These are phyloP conservation scores for Chaenogobius annularis DNA, from an alignment of 2,113 vertebrate genomes.

Conservation along the genomic window DNA sequence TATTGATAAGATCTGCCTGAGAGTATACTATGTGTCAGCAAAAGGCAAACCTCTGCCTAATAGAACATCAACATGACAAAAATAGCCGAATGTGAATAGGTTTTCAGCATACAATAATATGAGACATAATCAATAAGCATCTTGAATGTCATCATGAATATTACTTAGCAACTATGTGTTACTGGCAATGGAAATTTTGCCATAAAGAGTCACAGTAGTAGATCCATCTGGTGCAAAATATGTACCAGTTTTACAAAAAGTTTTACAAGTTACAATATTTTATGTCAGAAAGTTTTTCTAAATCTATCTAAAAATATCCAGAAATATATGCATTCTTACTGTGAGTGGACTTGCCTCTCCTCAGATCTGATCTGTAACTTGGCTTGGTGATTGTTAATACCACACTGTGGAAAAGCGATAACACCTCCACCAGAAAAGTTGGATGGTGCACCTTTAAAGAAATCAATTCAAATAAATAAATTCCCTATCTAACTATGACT, in stretches of 20 bases:
- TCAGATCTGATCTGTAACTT: too few species aligned
- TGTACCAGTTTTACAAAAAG: too few species aligned
- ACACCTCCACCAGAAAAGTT: not conserved
- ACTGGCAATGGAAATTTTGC: not conserved
- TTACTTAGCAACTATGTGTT: not conserved
- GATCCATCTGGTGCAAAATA: too few species aligned
- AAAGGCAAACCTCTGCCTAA: constrained; percentile 21
- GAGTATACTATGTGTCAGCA: constrained; percentile 9
- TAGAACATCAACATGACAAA: not conserved
- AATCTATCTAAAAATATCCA: too few species aligned
- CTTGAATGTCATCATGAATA: constrained; percentile 4
- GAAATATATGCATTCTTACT: too few species aligned
- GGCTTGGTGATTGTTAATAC: too few species aligned
- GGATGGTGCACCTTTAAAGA: too few species aligned
- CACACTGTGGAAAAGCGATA: not conserved
- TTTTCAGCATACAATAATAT: not conserved
- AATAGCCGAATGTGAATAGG: not conserved
- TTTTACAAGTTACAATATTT: too few species aligned
- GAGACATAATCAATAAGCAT: constrained; percentile 3
- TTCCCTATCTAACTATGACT: not conserved
- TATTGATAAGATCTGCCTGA: constrained; percentile 20
- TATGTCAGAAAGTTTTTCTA: too few species aligned
- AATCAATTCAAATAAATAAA: too few species aligned
- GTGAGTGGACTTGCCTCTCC: too few species aligned
- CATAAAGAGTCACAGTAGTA: not conserved